A percentile compares a stretch with the other conserved stretches of the same genome.
Evolutionary conservation across 1,140 invertebrate species (phyloP).

Genomic region (Pseudomyrmex concolor): DNA sequence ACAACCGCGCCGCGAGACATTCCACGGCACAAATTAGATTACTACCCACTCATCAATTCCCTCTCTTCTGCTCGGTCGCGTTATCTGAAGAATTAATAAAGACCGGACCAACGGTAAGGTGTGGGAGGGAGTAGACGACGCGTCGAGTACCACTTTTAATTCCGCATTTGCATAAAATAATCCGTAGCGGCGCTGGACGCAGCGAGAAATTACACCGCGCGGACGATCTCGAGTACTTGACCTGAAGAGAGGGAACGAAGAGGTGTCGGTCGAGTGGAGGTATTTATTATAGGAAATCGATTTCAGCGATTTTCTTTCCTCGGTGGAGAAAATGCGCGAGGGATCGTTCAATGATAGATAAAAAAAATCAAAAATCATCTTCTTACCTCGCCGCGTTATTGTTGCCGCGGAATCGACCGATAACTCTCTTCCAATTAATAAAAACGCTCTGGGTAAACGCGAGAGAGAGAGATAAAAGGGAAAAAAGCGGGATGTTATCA

Average conservation of each 20-base stretch:
- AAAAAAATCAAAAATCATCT: conserved; percentile 24
- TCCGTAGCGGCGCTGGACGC: conserved; percentile 62
- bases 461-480: neutral
- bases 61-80: conserved; percentile 54
- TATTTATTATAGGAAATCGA: conserved; percentile 72
- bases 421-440: conserved; percentile 47
- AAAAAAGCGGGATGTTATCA: neutral
- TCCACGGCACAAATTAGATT: conserved; percentile 71
- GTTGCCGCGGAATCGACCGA: conserved; percentile 19
- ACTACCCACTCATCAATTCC: conserved; percentile 74
- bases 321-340: neutral
- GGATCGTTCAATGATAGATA: conserved; percentile 1
- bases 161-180: conserved; percentile 75
- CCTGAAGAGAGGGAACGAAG: neutral
- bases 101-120: conserved; percentile 32
- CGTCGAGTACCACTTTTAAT: conserved; percentile 70
- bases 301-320: conserved; percentile 16
- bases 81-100: conserved; percentile 77
- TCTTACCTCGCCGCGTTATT: conserved; percentile 49
- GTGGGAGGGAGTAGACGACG: neutral
- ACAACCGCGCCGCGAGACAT: conserved; percentile 57
- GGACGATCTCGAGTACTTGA: conserved; percentile 40
- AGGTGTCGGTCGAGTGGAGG: conserved; percentile 31
- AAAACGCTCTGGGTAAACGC: neutral
- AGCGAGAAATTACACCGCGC: conserved; percentile 70